phyloP scores from a whole-genome alignment of 2,888 invertebrate species.

The Cheiracanthium punctorium region DNA sequence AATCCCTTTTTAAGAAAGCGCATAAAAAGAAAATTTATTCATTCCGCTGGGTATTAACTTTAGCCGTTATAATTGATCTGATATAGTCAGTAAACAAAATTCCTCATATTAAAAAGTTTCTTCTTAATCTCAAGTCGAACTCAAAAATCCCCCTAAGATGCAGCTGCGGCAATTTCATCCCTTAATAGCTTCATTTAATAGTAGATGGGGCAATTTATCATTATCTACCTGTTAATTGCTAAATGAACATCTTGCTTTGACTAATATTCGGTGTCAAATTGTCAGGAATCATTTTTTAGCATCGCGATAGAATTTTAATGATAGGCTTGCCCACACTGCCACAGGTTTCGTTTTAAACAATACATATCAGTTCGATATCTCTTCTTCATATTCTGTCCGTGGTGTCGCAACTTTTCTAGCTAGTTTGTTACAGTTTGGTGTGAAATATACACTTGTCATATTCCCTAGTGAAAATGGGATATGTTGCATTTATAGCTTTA shows the following conservation, averaged over 20 bases:
- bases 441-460: too few relatives aligned
- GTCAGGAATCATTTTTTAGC: slow-evolving; percentile 59
- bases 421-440: too few relatives aligned
- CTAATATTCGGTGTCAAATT: slow-evolving; percentile 64
- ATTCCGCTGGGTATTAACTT: too few relatives aligned
- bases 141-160: slow-evolving; percentile 22
- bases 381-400: too few relatives aligned
- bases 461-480: too few relatives aligned
- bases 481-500: too few relatives aligned
- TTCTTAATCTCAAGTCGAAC: not conserved
- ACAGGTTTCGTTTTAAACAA: slow-evolving; percentile 27
- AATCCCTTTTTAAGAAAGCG: not conserved
- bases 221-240: slow-evolving; percentile 56
- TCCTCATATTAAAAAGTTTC: not conserved
- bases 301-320: slow-evolving; percentile 49
- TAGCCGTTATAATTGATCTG: not conserved
- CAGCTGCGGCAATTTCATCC: slow-evolving; percentile 38
- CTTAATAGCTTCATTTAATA: slow-evolving; percentile 67
- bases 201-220: slow-evolving; percentile 54
- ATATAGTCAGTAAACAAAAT: not conserved
- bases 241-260: slow-evolving; percentile 55
- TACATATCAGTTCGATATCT: too few relatives aligned
- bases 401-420: too few relatives aligned
- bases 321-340: slow-evolving; percentile 37
- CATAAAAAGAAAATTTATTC: not conserved